Conservation (phyloP, 2,113 vertebrate species). For the Scophthalmus maximus region DNA sequence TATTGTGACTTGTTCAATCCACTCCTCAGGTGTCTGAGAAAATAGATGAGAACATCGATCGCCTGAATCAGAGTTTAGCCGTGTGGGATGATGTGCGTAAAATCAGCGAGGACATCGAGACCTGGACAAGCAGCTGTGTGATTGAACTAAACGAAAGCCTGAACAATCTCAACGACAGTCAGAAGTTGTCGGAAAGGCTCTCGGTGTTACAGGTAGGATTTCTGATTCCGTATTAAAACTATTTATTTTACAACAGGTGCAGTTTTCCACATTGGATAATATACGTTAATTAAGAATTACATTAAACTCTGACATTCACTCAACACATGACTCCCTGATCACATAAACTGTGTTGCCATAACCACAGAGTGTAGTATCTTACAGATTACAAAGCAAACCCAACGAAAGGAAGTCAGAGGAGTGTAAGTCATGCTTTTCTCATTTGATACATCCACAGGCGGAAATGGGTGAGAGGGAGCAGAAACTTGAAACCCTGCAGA, state of each 20-base stretch:
- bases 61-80: conserved; percentile 81
- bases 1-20: neutral
- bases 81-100: conserved; percentile 91
- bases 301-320: too few relatives aligned
- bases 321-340: too few relatives aligned
- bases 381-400: neutral
- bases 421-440: neutral
- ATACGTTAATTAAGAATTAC: too few relatives aligned
- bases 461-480: conserved; percentile 87
- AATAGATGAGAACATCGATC: conserved; percentile 89
- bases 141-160: conserved; percentile 88
- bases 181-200: conserved; percentile 83
- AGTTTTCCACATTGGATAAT: neutral
- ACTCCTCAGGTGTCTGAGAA: conserved; percentile 88
- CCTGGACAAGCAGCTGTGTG: conserved; percentile 86
- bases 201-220: conserved; percentile 86
- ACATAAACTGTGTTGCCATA: too few relatives aligned
- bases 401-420: neutral
- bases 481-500: conserved; percentile 86
- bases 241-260: neutral
- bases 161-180: conserved; percentile 87
- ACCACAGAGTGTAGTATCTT: too few relatives aligned
- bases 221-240: neutral
- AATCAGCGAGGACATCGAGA: conserved; percentile 88
- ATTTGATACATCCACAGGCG: conserved; percentile 75